Evolutionary conservation across 64 coral and sea anemone species (phyloP), one percentile per base, ranked within the genome.

Genomic region (Cladopsammia gracilis): DNA sequence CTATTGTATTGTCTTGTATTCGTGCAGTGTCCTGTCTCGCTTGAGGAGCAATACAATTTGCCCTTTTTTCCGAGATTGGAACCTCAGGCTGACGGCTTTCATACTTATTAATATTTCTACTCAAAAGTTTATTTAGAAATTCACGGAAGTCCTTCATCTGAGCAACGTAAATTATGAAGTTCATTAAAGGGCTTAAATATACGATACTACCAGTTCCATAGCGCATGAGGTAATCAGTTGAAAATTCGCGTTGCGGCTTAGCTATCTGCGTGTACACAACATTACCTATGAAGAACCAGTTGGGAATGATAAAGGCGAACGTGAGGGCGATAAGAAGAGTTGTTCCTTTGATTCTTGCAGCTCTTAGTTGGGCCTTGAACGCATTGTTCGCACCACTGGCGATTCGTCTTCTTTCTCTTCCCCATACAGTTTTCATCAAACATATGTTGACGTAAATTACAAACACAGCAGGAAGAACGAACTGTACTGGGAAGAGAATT

Each of bases 121-220:
- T 11, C 4, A 67, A 52, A 0, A 66, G 10, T 2, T 12, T 66
- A 13, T 25, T 84, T 6, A 84, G 47, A 43, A 67, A 84, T 14
- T 48, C 22, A 0, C 88, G 88, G 22, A 89, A 76, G n/a, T 79
- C 88, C 25, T 52, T 73, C 26, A 79, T 89, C 26, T 77, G 70
- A 9, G 23, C 47, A 8, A 79, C 50, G 52, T 60, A 66, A 76
- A 89, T 79, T 19, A 65, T 45, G 3, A 64, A 43, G 58, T 76
- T 89, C 4, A 76, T 18, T 1, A 34, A 56, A 5, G 50, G 60
- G 59, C 56, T 89, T 6, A 25, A 12, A 18, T 51, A 76, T 11
- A 18, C 3, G 5, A 69, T 48, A 16, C 23, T 24, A 8, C 8
- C 73, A 22, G 46, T 10, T 3, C 54, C 58, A 23, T 89, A 76